A percentile compares a stretch with the other conserved stretches of the same genome.
These are phyloP conservation scores for Ptychochromis oligacanthus DNA, from an alignment of 2,113 vertebrate species.

Conservation along the genomic window DNA sequence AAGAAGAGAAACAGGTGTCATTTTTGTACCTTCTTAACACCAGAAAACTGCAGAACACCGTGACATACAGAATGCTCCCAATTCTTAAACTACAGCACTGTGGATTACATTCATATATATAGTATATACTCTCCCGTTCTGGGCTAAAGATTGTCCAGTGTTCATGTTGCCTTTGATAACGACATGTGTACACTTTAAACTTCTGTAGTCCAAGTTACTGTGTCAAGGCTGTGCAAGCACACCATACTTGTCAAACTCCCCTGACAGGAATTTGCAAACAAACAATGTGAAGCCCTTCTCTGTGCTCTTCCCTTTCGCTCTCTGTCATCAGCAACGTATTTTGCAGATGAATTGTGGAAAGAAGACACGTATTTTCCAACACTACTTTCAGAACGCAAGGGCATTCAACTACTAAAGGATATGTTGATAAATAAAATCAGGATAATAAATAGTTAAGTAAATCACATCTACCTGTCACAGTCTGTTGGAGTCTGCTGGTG, in stretches of 20 bases:
- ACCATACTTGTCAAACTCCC: constrained; percentile 39
- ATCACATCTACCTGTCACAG: constrained; percentile 57
- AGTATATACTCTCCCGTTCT: background rate
- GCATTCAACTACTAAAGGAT: background rate
- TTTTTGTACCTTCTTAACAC: background rate
- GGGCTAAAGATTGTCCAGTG: background rate
- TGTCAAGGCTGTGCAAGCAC: background rate
- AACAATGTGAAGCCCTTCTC: background rate
- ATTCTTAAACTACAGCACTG: background rate
- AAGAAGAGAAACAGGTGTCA: background rate
- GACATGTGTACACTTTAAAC: background rate
- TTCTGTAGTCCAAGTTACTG: background rate
- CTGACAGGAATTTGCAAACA: constrained; percentile 40
- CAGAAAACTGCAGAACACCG: background rate
- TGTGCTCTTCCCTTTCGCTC: background rate
- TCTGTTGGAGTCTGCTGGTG: constrained; percentile 9
- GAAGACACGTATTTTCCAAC: background rate
- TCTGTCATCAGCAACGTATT: background rate
- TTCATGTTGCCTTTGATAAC: background rate
- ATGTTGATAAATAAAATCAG: background rate
- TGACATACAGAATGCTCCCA: background rate
- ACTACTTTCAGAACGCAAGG: background rate
- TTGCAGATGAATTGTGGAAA: background rate
- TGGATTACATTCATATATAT: background rate
- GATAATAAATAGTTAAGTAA: background rate